A percentile compares a stretch with the other conserved stretches of the same genome.
phyloP scores from a whole-genome alignment of 2,113 vertebrate genomes.

The Alligator mississippiensis region DNA sequence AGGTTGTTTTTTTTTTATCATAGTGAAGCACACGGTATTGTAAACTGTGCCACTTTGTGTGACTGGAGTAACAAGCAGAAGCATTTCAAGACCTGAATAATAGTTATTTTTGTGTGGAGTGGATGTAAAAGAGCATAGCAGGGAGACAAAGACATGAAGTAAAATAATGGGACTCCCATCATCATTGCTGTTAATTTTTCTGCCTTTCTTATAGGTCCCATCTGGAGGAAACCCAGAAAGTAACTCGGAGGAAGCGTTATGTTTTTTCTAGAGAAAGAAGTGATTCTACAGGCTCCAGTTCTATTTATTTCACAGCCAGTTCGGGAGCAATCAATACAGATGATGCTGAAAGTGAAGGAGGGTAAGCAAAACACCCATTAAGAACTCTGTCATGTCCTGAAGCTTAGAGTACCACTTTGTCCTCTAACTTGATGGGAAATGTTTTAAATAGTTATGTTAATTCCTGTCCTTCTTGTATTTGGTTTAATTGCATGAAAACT shows the following conservation, averaged over 20 bases:
- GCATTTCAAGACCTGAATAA: accelerated
- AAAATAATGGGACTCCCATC: accelerated
- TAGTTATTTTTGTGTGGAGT: accelerated
- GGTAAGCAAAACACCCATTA: slow-evolving; percentile 75
- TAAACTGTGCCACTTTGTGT: not conserved
- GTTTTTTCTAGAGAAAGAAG: slow-evolving; percentile 84
- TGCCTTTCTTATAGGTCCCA: slow-evolving; percentile 80
- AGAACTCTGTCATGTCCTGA: too few species aligned
- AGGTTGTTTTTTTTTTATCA: not conserved
- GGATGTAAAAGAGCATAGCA: accelerated
- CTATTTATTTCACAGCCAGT: slow-evolving; percentile 92
- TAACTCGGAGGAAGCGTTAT: slow-evolving; percentile 79
- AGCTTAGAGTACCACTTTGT: too few species aligned
- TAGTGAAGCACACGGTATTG: not conserved
- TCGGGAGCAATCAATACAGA: slow-evolving; percentile 80
- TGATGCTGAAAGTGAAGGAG: slow-evolving; percentile 91
- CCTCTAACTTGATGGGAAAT: too few species aligned
- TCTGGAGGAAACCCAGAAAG: slow-evolving; percentile 87
- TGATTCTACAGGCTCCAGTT: slow-evolving; percentile 91
- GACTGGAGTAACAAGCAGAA: not conserved
- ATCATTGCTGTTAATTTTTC: not conserved
- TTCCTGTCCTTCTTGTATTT: not conserved
- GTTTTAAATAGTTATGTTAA: too few species aligned
- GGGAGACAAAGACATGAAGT: not conserved
- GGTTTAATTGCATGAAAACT: not conserved